Percentiles rank a stretch among this genome's conserved stretches.
Conservation (phyloP, 2,113 vertebrate genomes). For the Platysteira castanea region DNA sequence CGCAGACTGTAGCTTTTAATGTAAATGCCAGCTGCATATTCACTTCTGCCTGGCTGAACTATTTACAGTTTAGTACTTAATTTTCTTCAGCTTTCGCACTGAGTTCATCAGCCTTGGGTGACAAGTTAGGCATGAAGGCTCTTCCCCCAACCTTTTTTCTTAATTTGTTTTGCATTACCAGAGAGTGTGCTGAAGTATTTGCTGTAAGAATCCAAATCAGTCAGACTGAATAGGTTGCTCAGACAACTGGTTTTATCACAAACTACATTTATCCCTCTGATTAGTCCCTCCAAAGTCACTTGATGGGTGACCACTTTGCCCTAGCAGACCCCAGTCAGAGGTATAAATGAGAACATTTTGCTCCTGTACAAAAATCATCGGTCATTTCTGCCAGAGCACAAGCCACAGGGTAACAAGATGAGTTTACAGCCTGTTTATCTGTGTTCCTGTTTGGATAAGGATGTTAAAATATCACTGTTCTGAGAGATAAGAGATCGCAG, state of each 20-base stretch:
- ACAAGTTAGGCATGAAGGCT: not conserved
- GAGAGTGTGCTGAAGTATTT: not conserved
- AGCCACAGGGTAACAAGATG: not conserved
- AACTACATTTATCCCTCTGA: not conserved
- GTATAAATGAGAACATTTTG: not conserved
- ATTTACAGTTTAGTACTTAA: not conserved
- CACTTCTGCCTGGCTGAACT: not conserved
- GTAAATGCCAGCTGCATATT: not conserved
- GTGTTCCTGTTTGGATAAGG: not conserved
- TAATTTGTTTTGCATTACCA: not conserved
- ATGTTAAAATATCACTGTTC: slow-evolving; percentile 3
- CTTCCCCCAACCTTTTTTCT: not conserved
- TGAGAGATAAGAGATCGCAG: not conserved
- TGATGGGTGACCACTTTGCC: not conserved
- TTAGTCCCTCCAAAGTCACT: not conserved
- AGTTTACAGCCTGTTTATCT: slow-evolving; percentile 7
- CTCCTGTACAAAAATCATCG: not conserved
- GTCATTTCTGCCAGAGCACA: not conserved
- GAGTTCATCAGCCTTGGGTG: not conserved
- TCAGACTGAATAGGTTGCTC: not conserved
- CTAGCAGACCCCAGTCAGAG: not conserved
- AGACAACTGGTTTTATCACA: not conserved
- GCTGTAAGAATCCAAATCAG: not conserved
- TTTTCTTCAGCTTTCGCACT: not conserved
- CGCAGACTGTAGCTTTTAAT: not conserved